Base-by-base conservation (phyloP, 2,797 vertebrate species). In the Scleropages formosus region DNA sequence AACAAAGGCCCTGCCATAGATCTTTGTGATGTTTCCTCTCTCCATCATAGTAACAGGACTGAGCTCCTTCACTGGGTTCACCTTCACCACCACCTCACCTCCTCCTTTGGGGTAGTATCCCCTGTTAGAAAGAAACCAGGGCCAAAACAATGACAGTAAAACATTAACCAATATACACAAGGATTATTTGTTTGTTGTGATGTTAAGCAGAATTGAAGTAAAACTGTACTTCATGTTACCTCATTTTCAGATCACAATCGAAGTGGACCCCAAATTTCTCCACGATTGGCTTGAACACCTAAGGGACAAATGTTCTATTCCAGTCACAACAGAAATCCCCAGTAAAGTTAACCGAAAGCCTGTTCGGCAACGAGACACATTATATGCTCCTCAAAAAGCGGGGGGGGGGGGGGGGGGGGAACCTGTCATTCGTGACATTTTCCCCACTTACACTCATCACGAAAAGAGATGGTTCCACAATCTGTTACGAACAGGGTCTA, bases 31-130 rank as follows among this genome's bases (percentile, higher is more conserved):
- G 67, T 86, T 93, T 78, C 98, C 98, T 86, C 95, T 88, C 72
- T 96, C 95, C 0, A 81, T 95, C 89, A 99, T 87, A 80, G 86
- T 91, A 79, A 98, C 80, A 0, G 97, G 93, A 69, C 79, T 91
- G 85, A 99, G 79, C 74, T 95, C 93, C 79, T 95, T 97, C 74
- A 97, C 85, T 0, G 98, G 96, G n/a, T 92, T 93, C 74, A 95
- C 93, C n/a, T 81, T 93, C 73, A 94, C 82, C 63, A 90, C 47
- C 75, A 98, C 92, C 86, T 98, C 95, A 9, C 98, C 98, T 0
- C 98, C 96, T 7, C 98, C 98, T 81, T 95, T 95, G 51, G 98
- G 97, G 81, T 98, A 98, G 87, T 96, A 99, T 20, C 97, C 97
- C 83, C 97, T 99, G 18, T 74, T 66, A 51, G 74, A 65, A 9